phyloP scores from a whole-genome alignment of 2,113 vertebrate species.

The Manacus vitellinus region DNA sequence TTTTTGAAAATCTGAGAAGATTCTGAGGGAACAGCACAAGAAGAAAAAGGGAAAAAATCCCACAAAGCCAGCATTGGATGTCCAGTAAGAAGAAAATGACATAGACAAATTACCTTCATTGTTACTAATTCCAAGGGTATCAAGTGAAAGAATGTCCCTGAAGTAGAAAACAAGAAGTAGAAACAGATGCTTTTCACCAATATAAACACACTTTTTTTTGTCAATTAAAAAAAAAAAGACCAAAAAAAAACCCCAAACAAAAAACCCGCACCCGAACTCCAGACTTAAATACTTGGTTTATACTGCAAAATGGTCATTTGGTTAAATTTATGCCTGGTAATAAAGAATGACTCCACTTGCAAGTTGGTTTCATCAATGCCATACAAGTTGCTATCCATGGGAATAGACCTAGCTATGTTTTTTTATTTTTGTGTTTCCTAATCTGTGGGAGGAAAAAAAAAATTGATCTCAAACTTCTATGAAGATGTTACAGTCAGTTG shows the following conservation, averaged over 20 bases:
- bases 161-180: background rate
- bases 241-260: background rate
- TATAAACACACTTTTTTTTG: background rate
- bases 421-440: background rate
- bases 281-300: background rate
- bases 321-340: background rate
- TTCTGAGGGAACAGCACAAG: background rate
- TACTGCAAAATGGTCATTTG: background rate
- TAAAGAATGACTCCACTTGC: background rate
- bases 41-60: fast-evolving
- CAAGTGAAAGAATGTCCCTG: background rate
- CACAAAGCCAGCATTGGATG: background rate
- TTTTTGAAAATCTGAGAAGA: background rate
- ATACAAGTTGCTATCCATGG: background rate
- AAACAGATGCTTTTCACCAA: background rate
- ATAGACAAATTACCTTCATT: background rate
- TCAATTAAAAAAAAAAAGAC: background rate
- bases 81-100: background rate
- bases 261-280: fast-evolving
- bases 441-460: background rate
- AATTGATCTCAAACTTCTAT: background rate
- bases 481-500: background rate
- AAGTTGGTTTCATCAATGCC: background rate
- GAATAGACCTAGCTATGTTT: background rate
- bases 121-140: background rate